phyloP scores from a whole-genome alignment of 2,113 vertebrate species.

The Chroicocephalus ridibundus region DNA sequence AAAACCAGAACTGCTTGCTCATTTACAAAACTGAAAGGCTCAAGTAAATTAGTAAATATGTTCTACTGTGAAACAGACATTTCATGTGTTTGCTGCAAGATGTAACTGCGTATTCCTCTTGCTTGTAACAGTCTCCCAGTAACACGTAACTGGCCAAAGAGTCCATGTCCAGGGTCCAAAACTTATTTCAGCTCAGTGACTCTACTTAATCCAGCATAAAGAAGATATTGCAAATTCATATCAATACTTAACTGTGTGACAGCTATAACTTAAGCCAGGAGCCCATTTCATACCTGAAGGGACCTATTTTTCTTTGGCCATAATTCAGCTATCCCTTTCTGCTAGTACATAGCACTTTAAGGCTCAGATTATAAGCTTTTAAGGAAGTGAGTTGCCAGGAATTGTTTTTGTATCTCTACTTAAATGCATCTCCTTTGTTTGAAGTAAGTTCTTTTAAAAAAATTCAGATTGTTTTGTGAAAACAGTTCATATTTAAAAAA shows the following conservation, averaged over 20 bases:
- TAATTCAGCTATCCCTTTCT: not conserved
- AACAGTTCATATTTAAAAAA: not conserved
- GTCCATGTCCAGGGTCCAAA: not conserved
- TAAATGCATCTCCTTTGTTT: not conserved
- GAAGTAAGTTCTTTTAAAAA: not conserved
- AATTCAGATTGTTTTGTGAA: not conserved
- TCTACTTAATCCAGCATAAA: not conserved
- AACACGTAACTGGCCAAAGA: not conserved
- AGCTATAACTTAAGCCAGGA: not conserved
- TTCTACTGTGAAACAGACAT: not conserved
- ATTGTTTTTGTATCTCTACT: not conserved
- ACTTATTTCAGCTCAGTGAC: not conserved
- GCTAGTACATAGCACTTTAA: not conserved
- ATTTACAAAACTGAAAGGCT: not conserved
- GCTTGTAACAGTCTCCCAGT: not conserved
- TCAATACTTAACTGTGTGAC: not conserved
- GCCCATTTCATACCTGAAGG: not conserved
- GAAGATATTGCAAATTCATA: not conserved
- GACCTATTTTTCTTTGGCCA: not conserved
- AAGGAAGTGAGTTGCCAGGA: not conserved
- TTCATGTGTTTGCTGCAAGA: not conserved
- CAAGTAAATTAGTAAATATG: not conserved
- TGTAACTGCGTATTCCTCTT: not conserved
- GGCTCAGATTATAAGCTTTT: not conserved
- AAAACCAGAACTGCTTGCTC: not conserved